phyloP scores from a whole-genome alignment of 2,113 vertebrate species.

The Spea multiplicata region DNA sequence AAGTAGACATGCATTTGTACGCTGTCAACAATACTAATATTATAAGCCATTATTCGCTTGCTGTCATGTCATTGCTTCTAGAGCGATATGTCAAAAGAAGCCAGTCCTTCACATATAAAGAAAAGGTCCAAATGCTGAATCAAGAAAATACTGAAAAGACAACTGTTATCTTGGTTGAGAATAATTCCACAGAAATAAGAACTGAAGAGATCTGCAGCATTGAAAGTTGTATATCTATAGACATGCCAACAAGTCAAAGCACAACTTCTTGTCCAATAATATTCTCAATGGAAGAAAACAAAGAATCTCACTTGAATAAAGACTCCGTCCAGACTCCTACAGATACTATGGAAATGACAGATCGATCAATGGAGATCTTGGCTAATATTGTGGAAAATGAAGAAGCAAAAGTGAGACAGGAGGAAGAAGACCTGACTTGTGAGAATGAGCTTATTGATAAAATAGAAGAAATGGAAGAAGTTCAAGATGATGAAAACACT shows the following conservation, averaged over 20 bases:
- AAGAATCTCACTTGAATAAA: neutral
- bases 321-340: neutral
- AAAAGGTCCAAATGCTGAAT: constrained; percentile 76
- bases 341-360: neutral
- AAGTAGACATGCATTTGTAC: constrained; percentile 18
- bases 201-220: constrained; percentile 28
- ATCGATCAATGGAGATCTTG: constrained; percentile 4
- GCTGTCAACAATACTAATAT: constrained; percentile 10
- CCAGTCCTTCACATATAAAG: constrained; percentile 62
- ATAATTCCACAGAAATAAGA: constrained; percentile 38
- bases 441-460: constrained; percentile 11
- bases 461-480: constrained; percentile 22
- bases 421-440: constrained; percentile 33
- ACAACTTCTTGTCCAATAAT: constrained; percentile 39
- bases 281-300: constrained; percentile 15
- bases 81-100: constrained; percentile 64
- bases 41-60: constrained; percentile 24
- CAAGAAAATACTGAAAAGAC: constrained; percentile 74
- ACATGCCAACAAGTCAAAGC: constrained; percentile 23
- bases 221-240: constrained; percentile 39
- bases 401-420: constrained; percentile 28
- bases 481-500: constrained; percentile 32
- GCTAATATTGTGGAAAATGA: constrained; percentile 37
- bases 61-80: constrained; percentile 58
- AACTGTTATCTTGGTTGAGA: constrained; percentile 49